These are phyloP conservation scores for Lucifuga dentata DNA, from an alignment of 2,113 vertebrate genomes.

Conservation along the genomic window DNA sequence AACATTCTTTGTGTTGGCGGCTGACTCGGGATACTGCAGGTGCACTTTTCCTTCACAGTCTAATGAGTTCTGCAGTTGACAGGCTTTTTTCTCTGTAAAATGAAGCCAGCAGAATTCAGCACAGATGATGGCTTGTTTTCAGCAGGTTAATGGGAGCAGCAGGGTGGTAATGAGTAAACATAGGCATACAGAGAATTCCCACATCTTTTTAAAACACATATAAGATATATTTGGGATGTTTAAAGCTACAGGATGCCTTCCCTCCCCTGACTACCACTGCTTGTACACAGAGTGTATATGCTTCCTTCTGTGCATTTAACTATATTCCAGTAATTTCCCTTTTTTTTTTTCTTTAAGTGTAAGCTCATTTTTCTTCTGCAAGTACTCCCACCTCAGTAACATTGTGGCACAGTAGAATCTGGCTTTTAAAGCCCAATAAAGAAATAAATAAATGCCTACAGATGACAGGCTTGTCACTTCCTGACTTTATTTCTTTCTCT, in stretches of 20 bases:
- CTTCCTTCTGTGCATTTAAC: too few species aligned
- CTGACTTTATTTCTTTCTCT: neutral
- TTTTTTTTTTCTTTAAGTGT: too few species aligned
- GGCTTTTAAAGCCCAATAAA: constrained; percentile 20
- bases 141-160: neutral
- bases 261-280: too few species aligned
- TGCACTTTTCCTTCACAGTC: constrained; percentile 33
- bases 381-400: neutral
- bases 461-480: constrained; percentile 24
- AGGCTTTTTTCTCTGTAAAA: constrained; percentile 19
- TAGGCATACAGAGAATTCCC: neutral
- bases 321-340: too few species aligned
- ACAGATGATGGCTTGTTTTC: constrained; percentile 9
- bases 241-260: too few species aligned
- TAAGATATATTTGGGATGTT: too few species aligned
- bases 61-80: neutral
- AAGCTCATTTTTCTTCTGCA: neutral
- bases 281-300: too few species aligned
- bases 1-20: constrained; percentile 46
- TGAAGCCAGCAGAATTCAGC: neutral
- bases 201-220: too few species aligned
- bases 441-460: constrained; percentile 47
- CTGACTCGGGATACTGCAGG: constrained; percentile 38
- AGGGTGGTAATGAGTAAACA: constrained; percentile 11
- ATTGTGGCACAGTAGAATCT: constrained; percentile 31